Base-by-base conservation (phyloP, 2,888 invertebrate species). In the Brachynemurus nebulosus region DNA sequence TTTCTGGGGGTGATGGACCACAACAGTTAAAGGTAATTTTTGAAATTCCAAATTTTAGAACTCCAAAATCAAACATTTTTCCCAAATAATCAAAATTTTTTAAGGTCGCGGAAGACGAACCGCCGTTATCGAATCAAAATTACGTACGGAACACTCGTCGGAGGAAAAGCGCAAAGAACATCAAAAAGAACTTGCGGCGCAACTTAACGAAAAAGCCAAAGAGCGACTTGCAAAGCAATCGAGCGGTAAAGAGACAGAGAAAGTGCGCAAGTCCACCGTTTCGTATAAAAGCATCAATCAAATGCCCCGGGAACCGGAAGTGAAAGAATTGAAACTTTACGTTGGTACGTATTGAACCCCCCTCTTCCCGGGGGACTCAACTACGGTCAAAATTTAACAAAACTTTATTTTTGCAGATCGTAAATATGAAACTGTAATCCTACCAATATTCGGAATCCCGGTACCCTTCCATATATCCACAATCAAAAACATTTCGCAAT, bases 391-490 rank as follows among this genome's bases (percentile, higher is more conserved):
- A n/a, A n/a, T n/a, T n/a, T n/a, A n/a, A n/a, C n/a, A n/a, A n/a
- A n/a, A n/a, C n/a, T n/a, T n/a, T n/a, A n/a, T n/a, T n/a, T n/a
- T n/a, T n/a, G 45, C 66, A 86, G 93, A 96, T 69, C 83, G 85
- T 55, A 95, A 92, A 67, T 95, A 95, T 62, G 98, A 98, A 67
- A 95, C 96, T 1, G 86, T 99, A n/a, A 93, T 98, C 51, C 67
- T 98, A 58, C 98, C 98, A 2, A 80, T 98, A 54, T 97, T 91
- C 69, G 97, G 97, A 47, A 72, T 91, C 37, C 86, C 96, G 1
- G 92, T 93, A 48, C 97, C 98, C 44, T 98, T 93, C 65, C 98
- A 99, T 63, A 98, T 99, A 61, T 93, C 96, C 4, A 97, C 93
- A 5, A 91, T 99, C 44, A 98, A 98, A 71, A 98, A 98, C 63